Base-by-base conservation (phyloP, 2,797 vertebrate genomes). In the Sebastes hubbsi region DNA sequence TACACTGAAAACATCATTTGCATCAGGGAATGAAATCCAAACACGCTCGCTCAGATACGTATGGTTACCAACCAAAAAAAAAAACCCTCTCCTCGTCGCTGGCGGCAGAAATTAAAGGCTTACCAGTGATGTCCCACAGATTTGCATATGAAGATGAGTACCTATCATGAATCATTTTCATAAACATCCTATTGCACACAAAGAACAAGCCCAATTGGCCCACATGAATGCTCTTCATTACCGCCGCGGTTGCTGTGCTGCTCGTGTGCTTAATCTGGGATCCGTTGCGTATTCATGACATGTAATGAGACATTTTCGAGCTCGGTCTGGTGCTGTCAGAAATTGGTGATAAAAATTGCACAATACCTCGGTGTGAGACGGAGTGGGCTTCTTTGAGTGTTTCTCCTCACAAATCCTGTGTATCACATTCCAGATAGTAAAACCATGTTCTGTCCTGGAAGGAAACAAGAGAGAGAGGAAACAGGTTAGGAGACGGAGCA, bases 1-100 rank as follows among this genome's bases (percentile, higher is more conserved):
- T 89, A 92, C 90, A 91, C 84, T 46, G 42, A 88, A 94, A 94
- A 94, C 87, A 91, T 88, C 5, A 95, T 96, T 94, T 95, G 94
- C 93, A 95, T 94, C 77, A 55, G 81, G 90, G 88, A 91, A 90
- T 82, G 80, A 84, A 92, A 93, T 85, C 87, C 92, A 94, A 94
- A 93, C 91, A 94, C 18, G 38, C 88, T 72, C 55, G 3, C 73
- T 59, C 38, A 46, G 87, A 81, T 72, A 69, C 12, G 75, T 86
- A 72, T 82, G 83, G 90, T 86, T 88, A 76, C 74, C 76, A 36
- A 87, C 55, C 70, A 34, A 86, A 69, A 64, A 64, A 64, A 65
- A 46, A 65, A 18, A 34, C 0, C 2, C 52, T 34, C 60, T 86
- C 72, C 79, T 66, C 1, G 55, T 73, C 18, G 29, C 85, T 6